Evolutionary conservation across 2,113 vertebrate genomes (phyloP), one percentile per base, ranked within the genome.

Genomic region (Nyctereutes procyonoides): DNA sequence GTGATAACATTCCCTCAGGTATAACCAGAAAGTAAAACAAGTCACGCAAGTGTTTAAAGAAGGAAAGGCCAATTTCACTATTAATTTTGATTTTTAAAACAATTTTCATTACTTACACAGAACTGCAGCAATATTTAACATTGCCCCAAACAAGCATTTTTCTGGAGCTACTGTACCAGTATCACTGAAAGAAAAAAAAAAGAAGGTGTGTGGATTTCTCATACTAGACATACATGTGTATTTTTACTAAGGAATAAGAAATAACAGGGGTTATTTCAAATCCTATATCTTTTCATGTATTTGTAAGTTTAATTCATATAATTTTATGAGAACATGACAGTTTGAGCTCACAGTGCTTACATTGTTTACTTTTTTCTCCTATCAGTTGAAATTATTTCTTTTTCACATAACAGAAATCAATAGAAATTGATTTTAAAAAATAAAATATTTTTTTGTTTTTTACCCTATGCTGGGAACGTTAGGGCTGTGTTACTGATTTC

Each of bases 61-160:
- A 56, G 4, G 81, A 96, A 95, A 77, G 20, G 55, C 16, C 2
- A 71, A 90, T 71, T 65, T 74, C 62, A 10, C 48, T 92, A 67
- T 51, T 71, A 53, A 76, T 71, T 94, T 89, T 79, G 5, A 43
- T 58, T n/a, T 11, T 77, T 88, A 87, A 93, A 80, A 89, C 62
- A 80, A 83, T 22, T 91, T 26, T 88, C 35, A 93, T 0, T 98
- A 99, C 99, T 99, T 99, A 99, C 99, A 99, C 98, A 99, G 98
- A 97, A 99, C 99, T 30, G 99, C 98, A 0, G 99, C 99, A 77
- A 99, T 98, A 81, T 99, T 99, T 97, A 99, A 98, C 99, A 99
- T 99, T 97, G 99, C 99, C 95, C 99, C 99, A 98, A 99, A 99
- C 86, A 99, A 98, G 93, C 99, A 99, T 95, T 99, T 99, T 98